Evolutionary conservation across 1,140 invertebrate genomes (phyloP).

Genomic region (Aphis gossypii): DNA sequence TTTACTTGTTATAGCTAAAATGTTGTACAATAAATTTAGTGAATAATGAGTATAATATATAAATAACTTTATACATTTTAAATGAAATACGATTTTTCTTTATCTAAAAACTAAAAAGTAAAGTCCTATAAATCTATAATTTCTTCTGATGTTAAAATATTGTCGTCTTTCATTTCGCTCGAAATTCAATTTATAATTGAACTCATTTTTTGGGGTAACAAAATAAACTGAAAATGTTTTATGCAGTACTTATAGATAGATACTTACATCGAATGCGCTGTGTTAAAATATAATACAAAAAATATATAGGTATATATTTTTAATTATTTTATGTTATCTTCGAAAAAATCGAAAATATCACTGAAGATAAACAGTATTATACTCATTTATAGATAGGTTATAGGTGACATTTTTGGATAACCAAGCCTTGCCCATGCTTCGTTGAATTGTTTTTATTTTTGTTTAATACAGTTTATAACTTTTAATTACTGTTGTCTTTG

Average conservation of each 20-base stretch:
- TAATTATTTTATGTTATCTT: neutral
- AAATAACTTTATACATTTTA: neutral
- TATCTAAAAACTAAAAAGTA: neutral
- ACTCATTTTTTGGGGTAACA: neutral
- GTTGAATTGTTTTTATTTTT: neutral
- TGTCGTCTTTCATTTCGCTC: neutral
- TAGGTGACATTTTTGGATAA: neutral
- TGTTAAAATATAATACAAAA: neutral
- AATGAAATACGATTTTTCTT: neutral
- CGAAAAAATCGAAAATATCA: neutral
- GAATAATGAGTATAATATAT: neutral
- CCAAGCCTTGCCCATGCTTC: neutral
- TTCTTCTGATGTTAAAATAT: neutral
- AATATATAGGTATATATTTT: neutral
- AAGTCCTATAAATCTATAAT: neutral
- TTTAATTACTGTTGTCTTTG: neutral
- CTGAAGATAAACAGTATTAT: neutral
- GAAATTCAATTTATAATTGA: neutral
- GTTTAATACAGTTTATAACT: neutral
- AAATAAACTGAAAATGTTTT: neutral
- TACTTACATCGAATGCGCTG: neutral
- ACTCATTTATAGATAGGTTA: neutral
- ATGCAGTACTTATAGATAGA: neutral
- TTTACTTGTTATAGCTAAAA: neutral
- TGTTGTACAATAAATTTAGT: neutral